These are phyloP conservation scores for Echinometra lucunter DNA, from an alignment of 53 echinoderm and acorn worm species.

Conservation along the genomic window DNA sequence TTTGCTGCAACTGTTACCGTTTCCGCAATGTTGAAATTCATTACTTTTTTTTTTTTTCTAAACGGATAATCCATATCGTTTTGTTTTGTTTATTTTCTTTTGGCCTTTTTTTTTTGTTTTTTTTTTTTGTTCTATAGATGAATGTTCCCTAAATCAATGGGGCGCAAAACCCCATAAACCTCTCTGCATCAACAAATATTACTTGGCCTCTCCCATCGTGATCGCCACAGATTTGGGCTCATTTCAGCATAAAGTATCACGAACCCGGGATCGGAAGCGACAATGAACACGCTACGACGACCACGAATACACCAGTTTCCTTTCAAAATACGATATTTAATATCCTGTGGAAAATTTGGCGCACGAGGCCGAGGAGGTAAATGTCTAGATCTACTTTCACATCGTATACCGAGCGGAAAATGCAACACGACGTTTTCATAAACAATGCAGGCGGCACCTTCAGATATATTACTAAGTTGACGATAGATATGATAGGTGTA, in stretches of 20 bases:
- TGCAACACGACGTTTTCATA: slow-evolving; percentile 24
- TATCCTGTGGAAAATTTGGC: slow-evolving; percentile 16
- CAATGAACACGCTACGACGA: slow-evolving; percentile 19
- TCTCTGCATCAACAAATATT: too few species aligned
- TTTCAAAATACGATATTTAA: slow-evolving; percentile 18
- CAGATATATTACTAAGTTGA: background rate
- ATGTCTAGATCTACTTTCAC: background rate
- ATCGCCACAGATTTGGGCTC: background rate
- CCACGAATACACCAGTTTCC: slow-evolving; percentile 51
- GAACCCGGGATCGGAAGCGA: slow-evolving; percentile 32
- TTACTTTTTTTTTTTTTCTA: too few species aligned
- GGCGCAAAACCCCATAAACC: too few species aligned
- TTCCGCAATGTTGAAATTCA: too few species aligned
- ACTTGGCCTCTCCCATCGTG: too few species aligned
- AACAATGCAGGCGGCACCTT: background rate
- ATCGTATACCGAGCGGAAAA: background rate
- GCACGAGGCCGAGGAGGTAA: background rate
- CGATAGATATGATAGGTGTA: background rate
- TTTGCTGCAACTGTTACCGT: too few species aligned
- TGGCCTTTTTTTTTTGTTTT: too few species aligned
- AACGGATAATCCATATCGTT: too few species aligned
- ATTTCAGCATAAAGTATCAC: slow-evolving; percentile 3
- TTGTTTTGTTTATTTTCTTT: too few species aligned
- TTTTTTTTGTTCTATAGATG: too few species aligned
- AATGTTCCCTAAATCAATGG: too few species aligned